A percentile compares a stretch with the other conserved stretches of the same genome.
phyloP scores from a whole-genome alignment of 2,888 invertebrate genomes.

The Chloromyia formosa region DNA sequence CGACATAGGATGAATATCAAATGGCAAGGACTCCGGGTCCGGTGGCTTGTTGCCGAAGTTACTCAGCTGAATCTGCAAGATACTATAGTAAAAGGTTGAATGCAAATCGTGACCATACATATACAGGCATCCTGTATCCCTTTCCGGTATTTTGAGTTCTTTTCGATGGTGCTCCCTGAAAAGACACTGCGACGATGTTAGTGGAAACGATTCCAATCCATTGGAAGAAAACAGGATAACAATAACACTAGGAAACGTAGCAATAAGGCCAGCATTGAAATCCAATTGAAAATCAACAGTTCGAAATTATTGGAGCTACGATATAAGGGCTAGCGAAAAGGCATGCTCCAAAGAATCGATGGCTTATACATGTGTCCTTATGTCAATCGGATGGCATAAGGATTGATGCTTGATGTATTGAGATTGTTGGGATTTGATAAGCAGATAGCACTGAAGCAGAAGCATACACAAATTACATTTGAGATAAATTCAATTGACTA shows the following conservation, averaged over 20 bases:
- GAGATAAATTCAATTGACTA: too few relatives aligned
- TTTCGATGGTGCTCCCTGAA: not conserved
- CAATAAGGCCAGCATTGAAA: not conserved
- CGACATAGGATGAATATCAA: conserved; percentile 8
- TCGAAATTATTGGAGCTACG: not conserved
- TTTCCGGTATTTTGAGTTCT: not conserved
- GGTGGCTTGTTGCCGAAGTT: not conserved
- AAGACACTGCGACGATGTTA: not conserved
- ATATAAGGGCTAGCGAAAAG: too few relatives aligned
- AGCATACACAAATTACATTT: too few relatives aligned
- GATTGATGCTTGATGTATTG: too few relatives aligned
- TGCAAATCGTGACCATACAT: conserved; percentile 2
- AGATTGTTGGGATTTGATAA: too few relatives aligned
- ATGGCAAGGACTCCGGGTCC: not conserved
- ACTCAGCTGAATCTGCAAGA: conserved; percentile 4
- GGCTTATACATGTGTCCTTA: too few relatives aligned
- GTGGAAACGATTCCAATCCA: not conserved
- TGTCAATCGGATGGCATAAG: too few relatives aligned
- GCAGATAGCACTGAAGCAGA: too few relatives aligned
- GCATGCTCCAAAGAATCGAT: too few relatives aligned
- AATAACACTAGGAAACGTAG: not conserved
- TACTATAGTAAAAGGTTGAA: not conserved
- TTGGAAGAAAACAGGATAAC: not conserved
- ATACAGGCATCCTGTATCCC: not conserved
- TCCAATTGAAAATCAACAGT: conserved; percentile 7